These are phyloP conservation scores for Spilosoma lubricipeda DNA, from an alignment of 2,888 invertebrate genomes.

Conservation along the genomic window DNA sequence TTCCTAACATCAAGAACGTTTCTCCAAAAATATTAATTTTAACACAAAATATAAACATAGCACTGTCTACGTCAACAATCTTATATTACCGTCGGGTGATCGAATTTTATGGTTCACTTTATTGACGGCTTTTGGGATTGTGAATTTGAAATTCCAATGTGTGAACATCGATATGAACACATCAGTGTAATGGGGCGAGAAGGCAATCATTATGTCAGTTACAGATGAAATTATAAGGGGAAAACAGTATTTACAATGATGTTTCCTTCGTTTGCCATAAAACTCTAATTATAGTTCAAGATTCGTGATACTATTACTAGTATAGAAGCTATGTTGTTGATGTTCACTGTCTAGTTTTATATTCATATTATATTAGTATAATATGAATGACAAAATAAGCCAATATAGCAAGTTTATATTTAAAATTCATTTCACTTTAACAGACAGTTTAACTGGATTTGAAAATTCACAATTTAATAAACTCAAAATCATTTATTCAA, in stretches of 20 bases:
- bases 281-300: neutral
- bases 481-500: too few relatives aligned
- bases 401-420: too few relatives aligned
- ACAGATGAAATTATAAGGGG: constrained; percentile 12
- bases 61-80: constrained; percentile 27
- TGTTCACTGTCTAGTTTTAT: too few relatives aligned
- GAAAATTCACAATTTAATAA: too few relatives aligned
- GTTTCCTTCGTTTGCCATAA: too few relatives aligned
- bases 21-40: neutral
- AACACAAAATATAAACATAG: constrained; percentile 6
- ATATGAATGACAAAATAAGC: neutral
- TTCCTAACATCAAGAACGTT: neutral
- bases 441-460: too few relatives aligned
- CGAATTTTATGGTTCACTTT: constrained; percentile 49
- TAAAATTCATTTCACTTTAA: too few relatives aligned
- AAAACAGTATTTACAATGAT: neutral
- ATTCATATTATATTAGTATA: too few relatives aligned
- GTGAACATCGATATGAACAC: constrained; percentile 22
- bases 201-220: constrained; percentile 9
- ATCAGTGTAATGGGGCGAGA: constrained; percentile 13
- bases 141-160: constrained; percentile 23
- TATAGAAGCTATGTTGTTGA: neutral
- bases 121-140: constrained; percentile 37
- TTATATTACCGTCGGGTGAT: constrained; percentile 32
- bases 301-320: neutral